Percentiles rank a stretch among this genome's conserved stretches.
phyloP scores from a whole-genome alignment of 2,888 invertebrate genomes.

The Euzophera pinguis region DNA sequence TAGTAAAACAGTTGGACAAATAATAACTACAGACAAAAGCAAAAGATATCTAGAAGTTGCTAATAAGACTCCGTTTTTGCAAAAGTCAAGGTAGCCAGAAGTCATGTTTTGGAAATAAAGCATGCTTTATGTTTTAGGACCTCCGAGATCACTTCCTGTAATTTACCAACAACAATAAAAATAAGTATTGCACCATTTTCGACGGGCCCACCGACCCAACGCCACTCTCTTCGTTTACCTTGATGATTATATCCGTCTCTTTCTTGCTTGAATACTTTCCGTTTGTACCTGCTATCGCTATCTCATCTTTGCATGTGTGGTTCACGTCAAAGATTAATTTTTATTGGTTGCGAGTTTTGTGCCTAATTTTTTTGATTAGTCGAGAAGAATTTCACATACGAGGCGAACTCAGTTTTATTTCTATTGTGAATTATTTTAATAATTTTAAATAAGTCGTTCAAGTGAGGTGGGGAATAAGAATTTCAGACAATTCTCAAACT shows the following conservation, averaged over 20 bases:
- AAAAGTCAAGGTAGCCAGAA: conserved; percentile 4
- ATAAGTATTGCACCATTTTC: conserved; percentile 59
- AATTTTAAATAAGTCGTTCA: no score
- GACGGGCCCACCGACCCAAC: conserved; percentile 44
- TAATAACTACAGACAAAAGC: no score
- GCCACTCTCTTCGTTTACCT: conserved; percentile 59
- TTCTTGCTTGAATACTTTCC: conserved; percentile 32
- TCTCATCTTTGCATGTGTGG: conserved; percentile 62
- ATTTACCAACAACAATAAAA: conserved; percentile 49
- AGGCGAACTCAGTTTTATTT: no score
- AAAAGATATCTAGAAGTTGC: no score
- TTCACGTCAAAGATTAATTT: conserved; percentile 47
- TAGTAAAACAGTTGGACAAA: no score
- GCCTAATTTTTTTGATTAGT: not conserved
- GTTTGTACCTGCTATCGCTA: conserved; percentile 38
- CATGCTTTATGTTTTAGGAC: conserved; percentile 17
- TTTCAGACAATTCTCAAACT: no score
- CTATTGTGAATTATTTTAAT: no score
- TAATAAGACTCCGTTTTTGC: not conserved
- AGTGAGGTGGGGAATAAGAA: no score
- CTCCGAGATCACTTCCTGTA: conserved; percentile 66
- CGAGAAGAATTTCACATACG: conserved; percentile 5
- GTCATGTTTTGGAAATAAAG: conserved; percentile 1
- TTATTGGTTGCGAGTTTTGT: not conserved
- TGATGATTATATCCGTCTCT: conserved; percentile 47